These are phyloP conservation scores for Pterostichus madidus DNA, from an alignment of 2,888 invertebrate species.

Conservation along the genomic window DNA sequence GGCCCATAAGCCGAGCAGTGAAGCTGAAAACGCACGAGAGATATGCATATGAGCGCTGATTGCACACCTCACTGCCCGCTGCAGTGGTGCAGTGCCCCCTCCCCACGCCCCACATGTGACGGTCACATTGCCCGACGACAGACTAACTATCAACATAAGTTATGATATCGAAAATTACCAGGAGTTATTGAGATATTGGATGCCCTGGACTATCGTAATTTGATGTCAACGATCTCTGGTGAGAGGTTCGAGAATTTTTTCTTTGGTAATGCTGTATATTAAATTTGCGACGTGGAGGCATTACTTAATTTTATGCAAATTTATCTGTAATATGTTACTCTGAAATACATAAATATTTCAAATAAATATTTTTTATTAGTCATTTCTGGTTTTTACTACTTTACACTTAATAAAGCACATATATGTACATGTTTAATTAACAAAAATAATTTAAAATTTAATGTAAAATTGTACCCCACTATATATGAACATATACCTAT, in stretches of 20 bases:
- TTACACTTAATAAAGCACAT: no score
- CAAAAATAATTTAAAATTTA: no score
- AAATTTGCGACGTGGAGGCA: background rate
- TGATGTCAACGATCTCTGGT: slow-evolving; percentile 16
- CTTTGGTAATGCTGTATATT: background rate
- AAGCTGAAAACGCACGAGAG: slow-evolving; percentile 56
- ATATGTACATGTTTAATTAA: no score
- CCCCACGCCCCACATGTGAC: background rate
- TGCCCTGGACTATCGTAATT: slow-evolving; percentile 24
- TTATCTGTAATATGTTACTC: background rate
- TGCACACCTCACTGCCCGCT: slow-evolving; percentile 43
- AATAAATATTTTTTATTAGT: background rate
- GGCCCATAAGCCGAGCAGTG: slow-evolving; percentile 60
- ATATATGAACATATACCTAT: no score
- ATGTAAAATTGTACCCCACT: no score
- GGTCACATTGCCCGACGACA: slow-evolving; percentile 30
- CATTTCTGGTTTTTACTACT: background rate
- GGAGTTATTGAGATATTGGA: slow-evolving; percentile 48
- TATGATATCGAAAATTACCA: slow-evolving; percentile 56
- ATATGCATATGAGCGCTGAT: slow-evolving; percentile 66
- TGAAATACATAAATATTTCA: background rate
- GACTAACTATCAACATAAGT: slow-evolving; percentile 50
- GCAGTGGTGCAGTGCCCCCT: background rate
- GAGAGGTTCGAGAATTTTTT: background rate
- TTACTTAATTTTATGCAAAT: background rate